Conservation (phyloP, 2,113 vertebrate species). For the Coturnix japonica region DNA sequence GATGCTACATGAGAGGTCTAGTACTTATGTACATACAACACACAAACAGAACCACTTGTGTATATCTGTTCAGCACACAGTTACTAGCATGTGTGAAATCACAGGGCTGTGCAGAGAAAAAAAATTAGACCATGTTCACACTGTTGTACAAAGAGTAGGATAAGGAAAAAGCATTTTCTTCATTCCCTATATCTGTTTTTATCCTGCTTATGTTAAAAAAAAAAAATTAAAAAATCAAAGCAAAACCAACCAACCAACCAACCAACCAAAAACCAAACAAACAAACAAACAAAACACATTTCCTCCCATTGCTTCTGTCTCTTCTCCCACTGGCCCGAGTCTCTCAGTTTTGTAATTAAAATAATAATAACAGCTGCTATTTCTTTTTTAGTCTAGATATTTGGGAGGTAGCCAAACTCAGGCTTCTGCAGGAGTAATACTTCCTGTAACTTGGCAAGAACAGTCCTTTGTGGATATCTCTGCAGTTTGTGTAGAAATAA, state of each 20-base stretch:
- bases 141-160: background rate
- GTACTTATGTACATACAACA: background rate
- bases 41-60: background rate
- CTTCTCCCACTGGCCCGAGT: background rate
- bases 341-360: constrained; percentile 1
- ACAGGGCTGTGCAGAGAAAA: background rate
- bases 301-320: background rate
- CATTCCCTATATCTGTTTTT: background rate
- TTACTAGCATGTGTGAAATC: background rate
- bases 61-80: background rate
- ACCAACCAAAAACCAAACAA: too few relatives aligned
- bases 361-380: background rate
- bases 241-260: too few relatives aligned
- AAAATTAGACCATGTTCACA: background rate
- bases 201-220: background rate
- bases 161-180: background rate
- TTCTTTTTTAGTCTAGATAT: background rate
- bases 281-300: background rate
- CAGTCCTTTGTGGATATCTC: background rate
- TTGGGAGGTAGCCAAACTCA: constrained; percentile 23
- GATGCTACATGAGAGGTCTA: background rate
- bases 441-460: constrained; percentile 16
- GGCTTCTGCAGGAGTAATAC: background rate
- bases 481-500: background rate
- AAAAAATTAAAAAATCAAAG: too few relatives aligned